Evolutionary conservation across 2,888 invertebrate genomes (phyloP), one percentile per base, ranked within the genome.

Genomic region (Abrostola triplasia): DNA sequence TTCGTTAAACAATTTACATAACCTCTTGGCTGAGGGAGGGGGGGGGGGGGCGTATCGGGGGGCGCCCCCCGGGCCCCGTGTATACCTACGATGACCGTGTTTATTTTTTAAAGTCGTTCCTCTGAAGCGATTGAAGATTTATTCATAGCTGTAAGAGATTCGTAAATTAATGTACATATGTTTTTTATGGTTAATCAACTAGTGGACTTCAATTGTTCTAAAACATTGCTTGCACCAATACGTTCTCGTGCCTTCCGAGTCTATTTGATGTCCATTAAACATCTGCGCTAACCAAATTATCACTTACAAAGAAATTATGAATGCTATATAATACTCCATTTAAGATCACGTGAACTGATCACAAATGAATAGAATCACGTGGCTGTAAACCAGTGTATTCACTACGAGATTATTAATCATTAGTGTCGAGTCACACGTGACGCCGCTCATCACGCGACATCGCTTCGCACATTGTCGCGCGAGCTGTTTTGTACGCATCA

Each of bases 1-100:
- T 89, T 90, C 85, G 88, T 90, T 89, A 88, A 90, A 90, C 91
- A 90, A 91, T 92, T 92, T 90, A 90, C 91, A 90, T 91, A 90
- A 88, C 87, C 60, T 73, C 58, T 72, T 73, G 57, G 52, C 57
- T 41, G 11, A 36, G 44, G 11, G 36, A 50, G 57, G 48, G 36
- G 48, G 6, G 5, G 12, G 11, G 36, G 36, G 42, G 38, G 49
- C n/a, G n/a, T n/a, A 0, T 0, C 8, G 11, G 41, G 36, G 36
- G 36, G n/a, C 0, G 0, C 12, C 44, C 24, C 42, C 49, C 24
- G 8, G 0, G 1, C 24, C 42, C 49, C 24, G 8, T 1, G 1
- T 9, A 42, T 58, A 58, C 62, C 59, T 62, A 53, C 47, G 52
- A 52, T 55, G 62, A 50, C 53, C 36, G 42, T n/a, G 38, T 62